These are phyloP conservation scores for Corythornis cristatus DNA, from an alignment of 2,113 vertebrate species.

Conservation along the genomic window DNA sequence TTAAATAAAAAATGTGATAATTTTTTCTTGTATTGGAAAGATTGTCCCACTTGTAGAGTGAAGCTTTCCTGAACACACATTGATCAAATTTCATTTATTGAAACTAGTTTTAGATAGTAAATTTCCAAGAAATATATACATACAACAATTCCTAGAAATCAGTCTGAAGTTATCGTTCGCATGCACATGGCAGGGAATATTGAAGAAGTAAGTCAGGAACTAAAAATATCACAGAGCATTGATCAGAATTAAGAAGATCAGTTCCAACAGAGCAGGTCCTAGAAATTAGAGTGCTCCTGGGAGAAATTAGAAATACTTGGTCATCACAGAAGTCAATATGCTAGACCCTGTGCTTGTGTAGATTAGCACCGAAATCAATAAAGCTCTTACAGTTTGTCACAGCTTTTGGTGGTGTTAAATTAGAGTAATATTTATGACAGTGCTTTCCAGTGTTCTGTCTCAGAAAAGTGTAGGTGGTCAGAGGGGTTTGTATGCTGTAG, in stretches of 20 bases:
- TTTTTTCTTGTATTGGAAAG: background rate
- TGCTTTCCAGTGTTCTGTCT: background rate
- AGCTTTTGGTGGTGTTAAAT: slow-evolving; percentile 13
- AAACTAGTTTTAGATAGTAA: background rate
- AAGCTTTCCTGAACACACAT: background rate
- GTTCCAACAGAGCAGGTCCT: slow-evolving; percentile 8
- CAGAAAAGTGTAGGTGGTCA: background rate
- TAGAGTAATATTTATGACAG: background rate
- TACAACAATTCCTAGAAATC: background rate
- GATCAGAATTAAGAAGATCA: slow-evolving; percentile 34
- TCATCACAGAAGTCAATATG: background rate
- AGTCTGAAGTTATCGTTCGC: background rate
- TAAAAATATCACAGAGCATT: background rate
- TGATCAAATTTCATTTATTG: background rate
- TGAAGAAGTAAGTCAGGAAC: background rate
- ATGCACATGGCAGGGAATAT: background rate
- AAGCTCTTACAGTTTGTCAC: background rate
- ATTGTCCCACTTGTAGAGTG: background rate
- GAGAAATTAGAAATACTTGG: slow-evolving; percentile 7
- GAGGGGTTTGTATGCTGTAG: background rate
- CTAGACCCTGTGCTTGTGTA: background rate
- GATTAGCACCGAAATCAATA: slow-evolving; percentile 24
- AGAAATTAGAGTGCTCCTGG: background rate
- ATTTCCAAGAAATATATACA: background rate
- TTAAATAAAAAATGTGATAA: background rate